Evolutionary conservation across 1,140 invertebrate genomes (phyloP).

Genomic region (Micrasema minimum): DNA sequence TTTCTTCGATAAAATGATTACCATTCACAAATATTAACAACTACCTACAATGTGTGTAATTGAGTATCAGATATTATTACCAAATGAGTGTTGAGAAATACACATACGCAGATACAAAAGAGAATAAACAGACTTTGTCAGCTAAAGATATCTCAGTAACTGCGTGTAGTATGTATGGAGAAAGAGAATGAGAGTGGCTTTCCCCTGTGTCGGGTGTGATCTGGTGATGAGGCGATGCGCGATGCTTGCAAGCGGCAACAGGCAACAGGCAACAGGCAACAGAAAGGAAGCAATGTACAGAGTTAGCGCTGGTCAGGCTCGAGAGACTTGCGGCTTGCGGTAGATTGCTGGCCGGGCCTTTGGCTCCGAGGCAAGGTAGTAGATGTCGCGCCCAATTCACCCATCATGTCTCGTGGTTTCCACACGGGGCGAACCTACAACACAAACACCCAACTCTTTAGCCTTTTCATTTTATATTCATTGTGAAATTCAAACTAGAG

Average conservation of each 20-base stretch:
- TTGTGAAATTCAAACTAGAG: constrained; percentile 5
- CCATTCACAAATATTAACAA: too few relatives aligned
- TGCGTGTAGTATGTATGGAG: too few relatives aligned
- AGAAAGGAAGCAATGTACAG: constrained; percentile 20
- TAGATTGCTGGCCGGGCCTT: constrained; percentile 60
- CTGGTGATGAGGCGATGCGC: too few relatives aligned
- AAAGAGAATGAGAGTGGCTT: too few relatives aligned
- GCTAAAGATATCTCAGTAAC: too few relatives aligned
- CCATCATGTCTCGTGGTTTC: constrained; percentile 84
- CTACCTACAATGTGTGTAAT: too few relatives aligned
- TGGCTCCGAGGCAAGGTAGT: constrained; percentile 66
- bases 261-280: constrained; percentile 21
- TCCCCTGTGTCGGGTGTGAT: too few relatives aligned
- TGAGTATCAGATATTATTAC: too few relatives aligned
- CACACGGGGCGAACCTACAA: constrained; percentile 90
- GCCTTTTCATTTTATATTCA: constrained; percentile 38
- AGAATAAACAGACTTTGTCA: too few relatives aligned
- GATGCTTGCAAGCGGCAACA: constrained; percentile 16
- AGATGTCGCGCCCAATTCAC: constrained; percentile 57
- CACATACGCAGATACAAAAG: too few relatives aligned
- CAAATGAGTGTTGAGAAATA: too few relatives aligned
- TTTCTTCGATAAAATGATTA: too few relatives aligned
- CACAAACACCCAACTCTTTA: constrained; percentile 70
- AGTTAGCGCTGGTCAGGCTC: constrained; percentile 63
- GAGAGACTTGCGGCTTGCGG: constrained; percentile 66